phyloP scores from a whole-genome alignment of 2,888 invertebrate genomes.

The Watsonalla binaria region DNA sequence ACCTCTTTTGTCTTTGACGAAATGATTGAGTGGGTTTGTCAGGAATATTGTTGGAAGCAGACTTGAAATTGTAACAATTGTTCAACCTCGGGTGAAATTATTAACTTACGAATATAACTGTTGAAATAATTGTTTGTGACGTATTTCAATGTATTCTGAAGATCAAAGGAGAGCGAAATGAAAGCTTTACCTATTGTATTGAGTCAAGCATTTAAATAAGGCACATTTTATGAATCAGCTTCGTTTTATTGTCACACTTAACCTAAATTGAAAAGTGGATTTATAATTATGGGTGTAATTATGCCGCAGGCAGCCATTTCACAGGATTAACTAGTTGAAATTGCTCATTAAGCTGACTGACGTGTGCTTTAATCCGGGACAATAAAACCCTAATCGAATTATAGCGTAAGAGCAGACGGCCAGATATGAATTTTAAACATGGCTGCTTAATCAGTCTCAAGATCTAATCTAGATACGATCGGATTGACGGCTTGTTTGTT shows the following conservation, averaged over 20 bases:
- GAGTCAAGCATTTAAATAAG: neutral
- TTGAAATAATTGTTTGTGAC: neutral
- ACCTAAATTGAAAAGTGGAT: neutral
- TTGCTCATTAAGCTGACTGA: slow-evolving; percentile 72
- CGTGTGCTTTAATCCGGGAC: slow-evolving; percentile 55
- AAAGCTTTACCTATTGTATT: no score
- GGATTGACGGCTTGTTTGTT: slow-evolving; percentile 42
- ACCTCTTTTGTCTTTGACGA: neutral
- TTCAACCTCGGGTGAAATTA: neutral
- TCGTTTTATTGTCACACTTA: neutral
- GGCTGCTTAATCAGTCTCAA: slow-evolving; percentile 33
- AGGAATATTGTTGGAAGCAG: neutral
- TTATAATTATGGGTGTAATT: slow-evolving; percentile 37
- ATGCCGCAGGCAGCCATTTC: slow-evolving; percentile 44
- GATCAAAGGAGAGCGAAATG: no score
- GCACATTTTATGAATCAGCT: neutral
- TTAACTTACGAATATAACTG: neutral
- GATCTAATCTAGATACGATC: slow-evolving; percentile 47
- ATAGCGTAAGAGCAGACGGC: slow-evolving; percentile 14
- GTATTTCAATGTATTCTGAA: no score
- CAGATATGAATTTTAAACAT: slow-evolving; percentile 36
- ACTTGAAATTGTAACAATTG: neutral
- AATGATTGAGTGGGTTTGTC: neutral
- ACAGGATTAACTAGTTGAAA: slow-evolving; percentile 71
- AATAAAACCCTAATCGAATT: slow-evolving; percentile 54